phyloP scores from a whole-genome alignment of 2,888 invertebrate species.

The Drosophila barbarae region DNA sequence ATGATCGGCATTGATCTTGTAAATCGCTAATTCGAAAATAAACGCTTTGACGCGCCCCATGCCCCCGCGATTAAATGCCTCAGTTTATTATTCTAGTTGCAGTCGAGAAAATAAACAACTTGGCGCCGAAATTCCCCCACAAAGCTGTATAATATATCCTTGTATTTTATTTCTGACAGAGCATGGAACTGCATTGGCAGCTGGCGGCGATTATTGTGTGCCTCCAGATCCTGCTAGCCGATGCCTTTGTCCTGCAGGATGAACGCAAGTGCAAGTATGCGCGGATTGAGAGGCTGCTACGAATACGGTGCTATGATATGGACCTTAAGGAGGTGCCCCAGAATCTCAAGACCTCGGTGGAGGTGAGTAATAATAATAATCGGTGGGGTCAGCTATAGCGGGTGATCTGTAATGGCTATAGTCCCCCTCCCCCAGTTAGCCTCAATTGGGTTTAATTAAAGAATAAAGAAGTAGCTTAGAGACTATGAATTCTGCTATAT shows the following conservation, averaged over 20 bases:
- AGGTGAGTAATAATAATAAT: conserved; percentile 68
- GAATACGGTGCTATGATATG: conserved; percentile 77
- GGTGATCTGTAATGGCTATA: conserved; percentile 46
- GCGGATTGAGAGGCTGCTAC: conserved; percentile 73
- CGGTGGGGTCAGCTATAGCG: conserved; percentile 57
- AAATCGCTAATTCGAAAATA: conserved; percentile 72
- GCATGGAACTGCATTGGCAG: conserved; percentile 68
- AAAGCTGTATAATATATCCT: conserved; percentile 7
- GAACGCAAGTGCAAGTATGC: conserved; percentile 76
- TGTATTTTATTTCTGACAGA: conserved; percentile 43
- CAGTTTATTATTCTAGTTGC: conserved; percentile 56
- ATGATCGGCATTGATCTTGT: conserved; percentile 69
- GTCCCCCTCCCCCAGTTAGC: conserved; percentile 25
- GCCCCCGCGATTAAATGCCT: conserved; percentile 25
- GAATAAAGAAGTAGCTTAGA: conserved; percentile 68
- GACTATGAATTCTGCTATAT: conserved; percentile 30
- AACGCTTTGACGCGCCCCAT: conserved; percentile 46
- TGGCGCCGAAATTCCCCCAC: conserved; percentile 29
- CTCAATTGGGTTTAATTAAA: conserved; percentile 74
- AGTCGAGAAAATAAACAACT: conserved; percentile 55
- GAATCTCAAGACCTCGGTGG: conserved; percentile 76
- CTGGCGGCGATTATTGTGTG: conserved; percentile 59
- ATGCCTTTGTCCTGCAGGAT: conserved; percentile 69
- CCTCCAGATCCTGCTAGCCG: conserved; percentile 57
- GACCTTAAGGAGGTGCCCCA: conserved; percentile 78